A percentile compares a stretch with the other conserved stretches of the same genome.
phyloP scores from a whole-genome alignment of 2,888 invertebrate species.

The Tachina grossa region DNA sequence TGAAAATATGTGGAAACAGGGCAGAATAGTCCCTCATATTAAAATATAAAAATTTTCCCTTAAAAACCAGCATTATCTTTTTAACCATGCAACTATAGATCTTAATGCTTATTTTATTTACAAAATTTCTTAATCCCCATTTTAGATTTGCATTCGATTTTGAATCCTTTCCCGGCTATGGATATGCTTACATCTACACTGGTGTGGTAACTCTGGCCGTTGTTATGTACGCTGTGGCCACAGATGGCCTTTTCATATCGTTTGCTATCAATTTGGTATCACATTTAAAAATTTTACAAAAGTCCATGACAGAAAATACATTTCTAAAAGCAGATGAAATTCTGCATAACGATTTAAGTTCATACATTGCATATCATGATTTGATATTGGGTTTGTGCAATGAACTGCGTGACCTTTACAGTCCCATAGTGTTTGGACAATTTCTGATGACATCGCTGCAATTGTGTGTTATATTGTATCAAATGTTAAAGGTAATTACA shows the following conservation, averaged over 20 bases:
- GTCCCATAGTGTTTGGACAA: conserved; percentile 80
- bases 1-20: too few species aligned
- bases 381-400: conserved; percentile 75
- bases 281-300: conserved; percentile 78
- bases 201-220: conserved; percentile 75
- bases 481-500: conserved; percentile 76
- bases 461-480: conserved; percentile 81
- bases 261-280: conserved; percentile 79
- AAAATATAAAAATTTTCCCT: too few species aligned
- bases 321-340: conserved; percentile 63
- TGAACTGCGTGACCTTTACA: conserved; percentile 75
- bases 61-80: too few species aligned
- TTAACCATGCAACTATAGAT: too few species aligned
- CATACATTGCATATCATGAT: conserved; percentile 76
- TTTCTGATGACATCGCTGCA: conserved; percentile 80
- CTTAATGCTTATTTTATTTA: too few species aligned
- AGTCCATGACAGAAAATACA: conserved; percentile 69
- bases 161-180: conserved; percentile 77
- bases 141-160: conserved; percentile 78
- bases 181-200: conserved; percentile 76
- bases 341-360: conserved; percentile 71
- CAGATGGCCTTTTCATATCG: conserved; percentile 79
- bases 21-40: too few species aligned
- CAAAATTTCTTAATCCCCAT: not conserved
- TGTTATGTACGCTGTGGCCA: conserved; percentile 77